Base-by-base conservation (phyloP, 2,888 invertebrate species). In the Coecobrya sp. region DNA sequence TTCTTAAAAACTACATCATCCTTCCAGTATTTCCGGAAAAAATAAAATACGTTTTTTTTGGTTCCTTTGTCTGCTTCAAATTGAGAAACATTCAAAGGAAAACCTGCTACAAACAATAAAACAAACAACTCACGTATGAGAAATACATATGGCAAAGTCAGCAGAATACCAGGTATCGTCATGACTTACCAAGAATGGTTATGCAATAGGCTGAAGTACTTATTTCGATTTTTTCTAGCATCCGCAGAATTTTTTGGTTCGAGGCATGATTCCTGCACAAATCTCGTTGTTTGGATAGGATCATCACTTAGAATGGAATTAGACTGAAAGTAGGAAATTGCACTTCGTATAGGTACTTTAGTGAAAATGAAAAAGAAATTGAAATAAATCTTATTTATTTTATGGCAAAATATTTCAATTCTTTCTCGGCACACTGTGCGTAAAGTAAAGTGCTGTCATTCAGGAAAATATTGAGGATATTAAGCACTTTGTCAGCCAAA, bases 381-480 rank as follows among this genome's bases (percentile, higher is more conserved):
- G 49, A 76, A 22, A 45, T 49, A 19, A 45, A 76, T 49, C n/a
- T 22, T 76, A 22, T 45, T 55, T 55, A 19, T 55, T 55, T 55
- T 19, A 55, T 55, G n/a, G 19, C 19, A 19, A 76, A 1, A 55
- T 55, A 19, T 19, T 55, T 55, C 19, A 16, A 19, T 5, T 65
- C 65, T 65, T 10, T 70, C 42, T 42, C 0, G 2, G 19, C 27
- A 65, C 13, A 19, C 16, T 65, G 27, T 22, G 27, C 16, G 30
- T 65, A 65, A 27, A 42, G 36, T 19, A 82, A 82, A 82, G 62
- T 82, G 82, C 62, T 36, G 59, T 82, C 82, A 59, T 82, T 82
- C 82, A 82, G 13, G 22, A 22, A 82, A 82, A 62, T 82, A 82
- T 82, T 82, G 42, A 42, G 19, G 82, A 27, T 62, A 19, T 36